Evolutionary conservation across 2,797 vertebrate species (phyloP), one percentile per base, ranked within the genome.

Genomic region (Cygnus olor): DNA sequence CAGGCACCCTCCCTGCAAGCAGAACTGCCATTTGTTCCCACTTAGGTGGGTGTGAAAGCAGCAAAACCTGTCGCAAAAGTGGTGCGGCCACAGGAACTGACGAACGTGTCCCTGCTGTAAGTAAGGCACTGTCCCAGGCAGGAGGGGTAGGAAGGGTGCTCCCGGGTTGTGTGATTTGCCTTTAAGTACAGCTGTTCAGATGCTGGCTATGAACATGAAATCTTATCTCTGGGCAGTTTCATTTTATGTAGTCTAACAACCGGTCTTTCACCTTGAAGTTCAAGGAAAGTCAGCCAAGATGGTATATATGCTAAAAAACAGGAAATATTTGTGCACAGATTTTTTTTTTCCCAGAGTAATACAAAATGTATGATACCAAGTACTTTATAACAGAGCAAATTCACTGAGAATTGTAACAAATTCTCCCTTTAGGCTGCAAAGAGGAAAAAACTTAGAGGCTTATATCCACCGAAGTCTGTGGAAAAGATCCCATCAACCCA

Each of bases 41-140:
- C 81, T 63, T 44, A 72, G 58, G 72, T 22, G 68, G 81, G 40
- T 80, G 81, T 63, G 81, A 74, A 94, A 95, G 92, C 92, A 83
- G 94, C 69, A 94, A 91, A 96, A 94, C 94, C 93, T 95, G 94
- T 64, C 87, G 70, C 92, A 78, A 54, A 76, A 82, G 90, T 2
- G 20, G 12, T 47, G 32, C 61, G 38, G 84, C 57, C 81, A 78
- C 71, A 63, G 38, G 60, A 87, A 61, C 76, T 28, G 38, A 8
- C 30, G 34, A 84, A 56, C 0, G 0, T 1, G 10, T 36, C 80
- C 56, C 32, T 32, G 61, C 45, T 2, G 12, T 25, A 70, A 68
- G 28, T 2, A 16, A 56, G n/a, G 25, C 65, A 32, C 14, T 21
- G 42, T 21, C 88, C 77, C 42, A 44, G 36, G 63, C 65, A 70